These are phyloP conservation scores for Hipparchia semele DNA, from an alignment of 2,888 invertebrate genomes.

Conservation along the genomic window DNA sequence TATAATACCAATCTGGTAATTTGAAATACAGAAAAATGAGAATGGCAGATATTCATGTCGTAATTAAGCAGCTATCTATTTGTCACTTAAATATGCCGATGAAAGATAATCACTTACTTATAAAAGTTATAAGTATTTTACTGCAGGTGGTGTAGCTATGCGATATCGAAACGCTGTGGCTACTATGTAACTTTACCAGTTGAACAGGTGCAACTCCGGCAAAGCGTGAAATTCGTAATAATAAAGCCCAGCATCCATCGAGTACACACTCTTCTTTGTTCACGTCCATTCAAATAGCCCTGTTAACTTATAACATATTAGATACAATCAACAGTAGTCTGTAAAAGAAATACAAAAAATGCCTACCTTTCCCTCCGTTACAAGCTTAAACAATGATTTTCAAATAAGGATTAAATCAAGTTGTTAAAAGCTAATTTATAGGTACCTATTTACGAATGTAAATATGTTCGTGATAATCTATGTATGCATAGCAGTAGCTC, in stretches of 20 bases:
- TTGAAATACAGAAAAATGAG: too few relatives aligned
- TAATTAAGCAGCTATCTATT: too few relatives aligned
- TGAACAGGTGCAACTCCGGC: slow-evolving; percentile 23
- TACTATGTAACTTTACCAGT: not conserved
- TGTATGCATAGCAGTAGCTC: not conserved
- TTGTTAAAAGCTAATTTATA: too few relatives aligned
- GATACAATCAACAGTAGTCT: not conserved
- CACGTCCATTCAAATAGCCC: not conserved
- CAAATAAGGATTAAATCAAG: too few relatives aligned
- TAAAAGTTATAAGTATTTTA: slow-evolving; percentile 13
- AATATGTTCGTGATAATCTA: not conserved
- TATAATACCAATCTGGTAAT: not conserved
- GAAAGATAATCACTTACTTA: slow-evolving; percentile 18
- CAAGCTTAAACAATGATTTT: too few relatives aligned
- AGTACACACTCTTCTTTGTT: slow-evolving; percentile 5
- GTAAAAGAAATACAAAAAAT: not conserved
- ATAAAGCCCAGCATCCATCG: slow-evolving; percentile 2
- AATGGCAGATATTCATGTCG: too few relatives aligned
- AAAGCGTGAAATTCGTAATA: slow-evolving; percentile 13
- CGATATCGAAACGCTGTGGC: slow-evolving; percentile 14
- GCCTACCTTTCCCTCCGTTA: too few relatives aligned
- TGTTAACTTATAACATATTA: not conserved
- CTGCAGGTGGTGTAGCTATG: slow-evolving; percentile 8
- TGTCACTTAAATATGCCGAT: too few relatives aligned
- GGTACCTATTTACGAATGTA: not conserved